Percentiles rank a stretch among this genome's conserved stretches.
Evolutionary conservation across 2,113 vertebrate genomes (phyloP).

Genomic region (Heterotilapia buettikoferi): DNA sequence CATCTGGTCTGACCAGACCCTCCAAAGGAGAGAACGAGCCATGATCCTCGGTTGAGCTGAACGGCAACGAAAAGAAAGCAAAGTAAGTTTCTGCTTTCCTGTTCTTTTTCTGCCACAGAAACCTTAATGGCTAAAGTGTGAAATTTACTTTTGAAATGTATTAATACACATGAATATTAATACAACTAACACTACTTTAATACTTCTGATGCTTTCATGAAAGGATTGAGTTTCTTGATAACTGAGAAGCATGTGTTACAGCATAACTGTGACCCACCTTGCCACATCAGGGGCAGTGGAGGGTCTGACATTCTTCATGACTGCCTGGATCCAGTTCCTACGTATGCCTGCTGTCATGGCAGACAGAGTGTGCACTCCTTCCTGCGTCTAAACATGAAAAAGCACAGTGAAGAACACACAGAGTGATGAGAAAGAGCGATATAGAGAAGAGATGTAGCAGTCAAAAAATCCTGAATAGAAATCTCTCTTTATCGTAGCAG

Average conservation of each 20-base stretch:
- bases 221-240: neutral
- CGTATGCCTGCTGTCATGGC: slow-evolving; percentile 81
- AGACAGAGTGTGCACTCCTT: slow-evolving; percentile 74
- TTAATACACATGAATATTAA: neutral
- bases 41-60: slow-evolving; percentile 70
- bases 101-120: neutral
- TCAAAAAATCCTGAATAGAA: fast-evolving
- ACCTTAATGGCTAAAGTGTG: neutral
- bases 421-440: neutral
- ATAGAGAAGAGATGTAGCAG: neutral
- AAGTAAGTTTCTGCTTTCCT: neutral
- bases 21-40: slow-evolving; percentile 64
- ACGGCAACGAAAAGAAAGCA: neutral
- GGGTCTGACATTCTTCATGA: slow-evolving; percentile 77
- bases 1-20: slow-evolving; percentile 60
- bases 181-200: neutral
- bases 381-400: slow-evolving; percentile 64
- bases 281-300: slow-evolving; percentile 77
- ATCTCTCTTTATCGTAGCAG: neutral
- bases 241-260: neutral
- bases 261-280: slow-evolving; percentile 51
- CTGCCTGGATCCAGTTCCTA: slow-evolving; percentile 80
- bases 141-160: neutral
- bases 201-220: neutral
- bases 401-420: neutral